These are phyloP conservation scores for Mugil cephalus DNA, from an alignment of 2,113 vertebrate species.

Conservation along the genomic window DNA sequence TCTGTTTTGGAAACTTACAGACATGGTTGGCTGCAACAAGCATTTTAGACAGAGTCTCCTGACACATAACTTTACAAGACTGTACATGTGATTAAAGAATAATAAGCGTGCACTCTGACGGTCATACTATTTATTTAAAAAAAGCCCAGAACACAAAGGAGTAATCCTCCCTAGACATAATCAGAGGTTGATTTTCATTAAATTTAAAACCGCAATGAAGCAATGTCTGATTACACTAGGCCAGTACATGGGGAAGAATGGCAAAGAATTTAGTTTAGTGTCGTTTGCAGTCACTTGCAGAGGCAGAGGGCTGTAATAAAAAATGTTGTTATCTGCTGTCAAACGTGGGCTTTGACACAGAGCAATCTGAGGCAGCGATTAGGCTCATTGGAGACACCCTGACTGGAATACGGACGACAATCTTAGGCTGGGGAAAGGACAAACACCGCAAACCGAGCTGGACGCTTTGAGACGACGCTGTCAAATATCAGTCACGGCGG, in stretches of 20 bases:
- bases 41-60: too few species aligned
- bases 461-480: constrained; percentile 8
- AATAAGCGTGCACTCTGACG: not conserved
- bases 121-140: too few species aligned
- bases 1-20: too few species aligned
- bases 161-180: not conserved
- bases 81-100: constrained; percentile 10
- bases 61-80: too few species aligned
- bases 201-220: not conserved
- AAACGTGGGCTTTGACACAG: constrained; percentile 40
- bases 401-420: constrained; percentile 30
- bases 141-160: not conserved
- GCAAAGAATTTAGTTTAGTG: not conserved
- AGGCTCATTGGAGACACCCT: constrained; percentile 9
- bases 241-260: too few species aligned
- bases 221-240: too few species aligned
- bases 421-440: not conserved
- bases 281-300: constrained; percentile 25
- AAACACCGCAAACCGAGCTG: constrained; percentile 23
- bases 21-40: too few species aligned
- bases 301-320: constrained; percentile 33
- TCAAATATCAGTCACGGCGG: constrained; percentile 6
- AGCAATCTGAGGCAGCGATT: constrained; percentile 47
- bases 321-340: constrained; percentile 41
- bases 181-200: not conserved